Conservation (phyloP, 1,140 invertebrate genomes). For the Sesamia nonagrioides region DNA sequence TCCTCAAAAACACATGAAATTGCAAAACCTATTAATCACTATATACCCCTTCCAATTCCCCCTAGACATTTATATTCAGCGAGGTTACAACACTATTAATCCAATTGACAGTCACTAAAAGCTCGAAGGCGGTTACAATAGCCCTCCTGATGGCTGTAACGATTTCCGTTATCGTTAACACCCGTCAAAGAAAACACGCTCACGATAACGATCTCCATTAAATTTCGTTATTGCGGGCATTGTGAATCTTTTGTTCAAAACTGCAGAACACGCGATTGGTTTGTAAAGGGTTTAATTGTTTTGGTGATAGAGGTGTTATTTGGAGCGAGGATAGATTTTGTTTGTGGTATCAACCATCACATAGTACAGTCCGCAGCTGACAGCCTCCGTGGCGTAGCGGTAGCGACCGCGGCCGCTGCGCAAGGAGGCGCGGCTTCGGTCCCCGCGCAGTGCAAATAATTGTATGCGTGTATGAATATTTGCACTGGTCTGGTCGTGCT, state of each 20-base stretch:
- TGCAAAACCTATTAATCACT: constrained; percentile 21
- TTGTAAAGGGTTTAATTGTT: constrained; percentile 23
- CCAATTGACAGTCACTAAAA: constrained; percentile 50
- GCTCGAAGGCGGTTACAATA: constrained; percentile 42
- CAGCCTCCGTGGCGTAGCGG: no score
- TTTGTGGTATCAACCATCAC: not conserved
- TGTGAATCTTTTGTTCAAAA: constrained; percentile 29
- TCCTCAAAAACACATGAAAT: constrained; percentile 24
- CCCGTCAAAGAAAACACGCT: constrained; percentile 43
- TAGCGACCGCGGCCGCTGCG: no score
- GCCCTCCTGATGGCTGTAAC: constrained; percentile 38
- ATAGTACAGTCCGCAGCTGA: no score
- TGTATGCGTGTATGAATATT: no score
- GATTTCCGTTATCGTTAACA: constrained; percentile 48
- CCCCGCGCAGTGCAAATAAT: no score
- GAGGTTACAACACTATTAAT: constrained; percentile 47
- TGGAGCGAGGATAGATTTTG: not conserved
- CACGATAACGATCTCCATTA: constrained; percentile 42
- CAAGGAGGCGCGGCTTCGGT: no score
- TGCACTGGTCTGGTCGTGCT: no score
- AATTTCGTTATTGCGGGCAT: constrained; percentile 41
- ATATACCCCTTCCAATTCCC: not conserved
- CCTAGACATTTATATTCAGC: constrained; percentile 40
- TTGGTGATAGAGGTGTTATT: not conserved
- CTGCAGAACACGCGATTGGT: constrained; percentile 8